A percentile compares a stretch with the other conserved stretches of the same genome.
Conservation (phyloP, 2,113 vertebrate genomes). For the Gallinago paraguaiae region DNA sequence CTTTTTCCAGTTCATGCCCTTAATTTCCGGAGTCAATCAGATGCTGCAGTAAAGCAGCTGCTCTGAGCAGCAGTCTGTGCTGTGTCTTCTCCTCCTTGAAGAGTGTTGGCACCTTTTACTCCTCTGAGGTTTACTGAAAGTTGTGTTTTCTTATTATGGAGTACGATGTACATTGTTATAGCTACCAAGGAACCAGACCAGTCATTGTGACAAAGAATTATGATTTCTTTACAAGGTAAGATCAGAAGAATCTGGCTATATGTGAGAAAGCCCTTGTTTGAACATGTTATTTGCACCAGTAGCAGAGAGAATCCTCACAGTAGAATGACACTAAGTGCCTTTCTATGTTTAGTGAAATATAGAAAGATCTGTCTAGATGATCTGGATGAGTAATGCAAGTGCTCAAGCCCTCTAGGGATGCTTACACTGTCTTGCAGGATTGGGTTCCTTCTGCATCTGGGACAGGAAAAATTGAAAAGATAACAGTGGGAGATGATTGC, state of each 20-base stretch:
- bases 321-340: background rate
- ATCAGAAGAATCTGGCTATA: background rate
- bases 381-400: background rate
- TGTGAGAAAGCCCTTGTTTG: background rate
- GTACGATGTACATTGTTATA: background rate
- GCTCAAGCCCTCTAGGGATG: background rate
- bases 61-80: background rate
- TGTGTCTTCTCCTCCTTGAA: background rate
- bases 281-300: background rate
- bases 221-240: background rate
- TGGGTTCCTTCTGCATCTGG: background rate
- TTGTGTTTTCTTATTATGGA: background rate
- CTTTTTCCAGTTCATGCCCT: background rate
- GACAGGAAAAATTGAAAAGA: background rate
- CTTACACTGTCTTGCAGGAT: background rate
- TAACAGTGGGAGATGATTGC: background rate
- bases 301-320: background rate
- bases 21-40: background rate
- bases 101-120: background rate
- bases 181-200: background rate
- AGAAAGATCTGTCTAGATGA: background rate
- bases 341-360: constrained; percentile 8
- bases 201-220: background rate
- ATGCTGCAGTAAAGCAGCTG: background rate
- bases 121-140: background rate